A percentile compares a stretch with the other conserved stretches of the same genome.
phyloP scores from a whole-genome alignment of 37 sponge, comb jelly and placozoan genomes.

The Ephydatia muelleri region DNA sequence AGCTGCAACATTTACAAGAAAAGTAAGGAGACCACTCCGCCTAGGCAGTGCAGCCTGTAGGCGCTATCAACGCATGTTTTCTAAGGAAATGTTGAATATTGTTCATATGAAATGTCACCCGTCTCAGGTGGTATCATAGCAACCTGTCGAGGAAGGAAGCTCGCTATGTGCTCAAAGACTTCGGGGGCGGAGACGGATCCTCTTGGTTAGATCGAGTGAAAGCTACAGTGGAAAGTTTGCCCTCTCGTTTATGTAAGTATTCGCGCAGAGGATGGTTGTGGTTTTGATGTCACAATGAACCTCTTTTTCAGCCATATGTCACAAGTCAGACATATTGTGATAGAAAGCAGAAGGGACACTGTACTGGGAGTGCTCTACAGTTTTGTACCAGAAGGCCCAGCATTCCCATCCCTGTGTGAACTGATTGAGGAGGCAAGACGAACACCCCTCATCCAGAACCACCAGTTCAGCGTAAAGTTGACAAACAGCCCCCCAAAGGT shows the following conservation, averaged over 20 bases:
- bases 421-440: slow-evolving; percentile 70
- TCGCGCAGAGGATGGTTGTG: not conserved
- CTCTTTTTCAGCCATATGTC: slow-evolving; percentile 55
- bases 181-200: slow-evolving; percentile 69
- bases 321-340: slow-evolving; percentile 72
- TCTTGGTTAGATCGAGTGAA: slow-evolving; percentile 79
- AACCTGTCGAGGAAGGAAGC: slow-evolving; percentile 73
- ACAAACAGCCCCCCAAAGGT: slow-evolving; percentile 72
- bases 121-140: slow-evolving; percentile 74
- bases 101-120: not conserved
- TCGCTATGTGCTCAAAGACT: slow-evolving; percentile 60
- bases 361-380: slow-evolving; percentile 72
- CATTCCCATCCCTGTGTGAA: slow-evolving; percentile 61
- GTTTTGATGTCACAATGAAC: not conserved
- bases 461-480: slow-evolving; percentile 63
- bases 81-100: not conserved
- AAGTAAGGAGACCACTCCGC: slow-evolving; percentile 64
- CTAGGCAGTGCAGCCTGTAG: too few species aligned
- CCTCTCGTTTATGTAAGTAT: slow-evolving; percentile 81
- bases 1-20: slow-evolving; percentile 58
- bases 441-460: slow-evolving; percentile 70
- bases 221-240: slow-evolving; percentile 82
- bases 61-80: not conserved
- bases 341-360: slow-evolving; percentile 69
- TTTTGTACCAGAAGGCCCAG: slow-evolving; percentile 75